A percentile compares a stretch with the other conserved stretches of the same genome.
Conservation (phyloP, 2,113 vertebrate species). For the Cygnus atratus region DNA sequence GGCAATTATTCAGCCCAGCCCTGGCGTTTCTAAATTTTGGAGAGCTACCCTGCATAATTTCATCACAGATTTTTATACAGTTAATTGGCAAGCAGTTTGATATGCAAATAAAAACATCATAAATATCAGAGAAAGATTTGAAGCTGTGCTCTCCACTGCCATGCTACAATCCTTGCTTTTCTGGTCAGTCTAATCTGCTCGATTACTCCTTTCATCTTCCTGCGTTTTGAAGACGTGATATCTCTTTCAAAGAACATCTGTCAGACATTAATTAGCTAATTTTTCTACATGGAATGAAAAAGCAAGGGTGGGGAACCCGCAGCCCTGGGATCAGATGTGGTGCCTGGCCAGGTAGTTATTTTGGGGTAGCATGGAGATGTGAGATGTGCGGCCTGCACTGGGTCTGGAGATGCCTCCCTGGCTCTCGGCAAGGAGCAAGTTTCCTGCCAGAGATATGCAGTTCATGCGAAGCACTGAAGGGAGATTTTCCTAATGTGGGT, state of each 20-base stretch:
- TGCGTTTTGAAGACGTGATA: background rate
- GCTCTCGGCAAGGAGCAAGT: background rate
- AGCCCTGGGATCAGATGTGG: background rate
- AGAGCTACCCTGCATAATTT: background rate
- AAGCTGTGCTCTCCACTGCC: background rate
- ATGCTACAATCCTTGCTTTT: constrained; percentile 30
- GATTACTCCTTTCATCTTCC: constrained; percentile 33
- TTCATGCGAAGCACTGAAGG: background rate
- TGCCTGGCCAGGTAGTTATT: background rate
- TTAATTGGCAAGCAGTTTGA: constrained; percentile 33
- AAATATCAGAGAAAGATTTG: constrained; percentile 27
- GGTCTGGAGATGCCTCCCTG: background rate
- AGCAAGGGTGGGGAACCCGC: constrained; percentile 17
- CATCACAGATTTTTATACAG: background rate
- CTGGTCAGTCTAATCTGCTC: constrained; percentile 29
- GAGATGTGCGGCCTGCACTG: background rate
- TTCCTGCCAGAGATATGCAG: background rate
- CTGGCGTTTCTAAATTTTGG: background rate
- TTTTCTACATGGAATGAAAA: background rate
- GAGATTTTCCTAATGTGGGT: background rate
- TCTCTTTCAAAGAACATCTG: constrained; percentile 40
- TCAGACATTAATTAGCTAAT: constrained; percentile 19
- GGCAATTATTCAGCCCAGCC: constrained; percentile 35
- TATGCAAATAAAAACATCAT: constrained; percentile 34
- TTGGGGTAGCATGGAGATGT: background rate